Percentiles rank a stretch among this genome's conserved stretches.
Evolutionary conservation across 2,113 vertebrate species (phyloP).

Genomic region (Antidorcas marsupialis): DNA sequence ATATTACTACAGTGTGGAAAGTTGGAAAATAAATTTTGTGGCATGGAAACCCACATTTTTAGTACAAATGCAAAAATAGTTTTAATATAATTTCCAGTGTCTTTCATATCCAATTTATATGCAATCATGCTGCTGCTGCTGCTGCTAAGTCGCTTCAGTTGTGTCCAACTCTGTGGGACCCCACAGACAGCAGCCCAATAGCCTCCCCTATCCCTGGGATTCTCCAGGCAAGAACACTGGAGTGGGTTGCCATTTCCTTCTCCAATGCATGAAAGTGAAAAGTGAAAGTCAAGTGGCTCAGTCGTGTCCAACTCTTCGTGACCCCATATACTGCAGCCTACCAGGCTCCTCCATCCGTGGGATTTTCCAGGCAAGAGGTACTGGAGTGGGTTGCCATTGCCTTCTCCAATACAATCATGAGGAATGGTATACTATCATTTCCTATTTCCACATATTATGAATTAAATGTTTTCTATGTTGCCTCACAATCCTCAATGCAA

Average conservation of each 20-base stretch:
- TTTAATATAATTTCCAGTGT: not conserved
- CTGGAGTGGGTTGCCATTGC: too few species aligned
- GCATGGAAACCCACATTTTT: not conserved
- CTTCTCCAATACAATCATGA: not conserved
- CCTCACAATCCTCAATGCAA: not conserved
- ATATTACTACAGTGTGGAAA: not conserved
- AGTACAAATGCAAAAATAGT: not conserved
- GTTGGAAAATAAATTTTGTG: not conserved
- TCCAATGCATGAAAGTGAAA: too few species aligned
- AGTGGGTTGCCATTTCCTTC: too few species aligned
- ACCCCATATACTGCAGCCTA: too few species aligned
- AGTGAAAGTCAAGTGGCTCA: too few species aligned
- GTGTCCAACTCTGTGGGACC: too few species aligned
- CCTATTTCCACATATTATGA: not conserved
- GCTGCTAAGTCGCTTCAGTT: too few species aligned
- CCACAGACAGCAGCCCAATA: too few species aligned
- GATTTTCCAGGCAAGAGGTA: too few species aligned
- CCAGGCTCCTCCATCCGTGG: too few species aligned
- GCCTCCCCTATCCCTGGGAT: too few species aligned
- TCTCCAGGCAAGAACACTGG: too few species aligned
- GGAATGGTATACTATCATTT: not conserved
- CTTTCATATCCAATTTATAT: not conserved
- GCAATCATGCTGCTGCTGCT: not conserved
- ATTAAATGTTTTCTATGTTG: not conserved
- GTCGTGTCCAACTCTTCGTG: fast-evolving